A percentile compares a stretch with the other conserved stretches of the same genome.
These are phyloP conservation scores for Drosophila mimica DNA, from an alignment of 2,888 invertebrate genomes.

Conservation along the genomic window DNA sequence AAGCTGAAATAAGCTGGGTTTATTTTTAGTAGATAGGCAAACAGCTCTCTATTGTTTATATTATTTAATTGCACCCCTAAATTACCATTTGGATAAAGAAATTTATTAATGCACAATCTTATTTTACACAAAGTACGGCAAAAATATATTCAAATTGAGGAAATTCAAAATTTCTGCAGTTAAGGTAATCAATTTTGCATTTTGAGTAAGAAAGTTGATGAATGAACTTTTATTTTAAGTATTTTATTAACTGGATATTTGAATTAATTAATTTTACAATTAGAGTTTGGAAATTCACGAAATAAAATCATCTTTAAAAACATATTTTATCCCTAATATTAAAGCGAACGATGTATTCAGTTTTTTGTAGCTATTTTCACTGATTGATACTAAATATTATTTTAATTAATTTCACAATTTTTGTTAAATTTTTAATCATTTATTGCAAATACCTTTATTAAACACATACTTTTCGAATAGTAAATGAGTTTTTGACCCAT, in stretches of 20 bases:
- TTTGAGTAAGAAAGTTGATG: neutral
- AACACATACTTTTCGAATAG: neutral
- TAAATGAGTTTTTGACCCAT: neutral
- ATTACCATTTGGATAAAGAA: neutral
- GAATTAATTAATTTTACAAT: neutral
- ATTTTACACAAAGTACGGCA: constrained; percentile 24
- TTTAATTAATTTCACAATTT: neutral
- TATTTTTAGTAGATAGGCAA: neutral
- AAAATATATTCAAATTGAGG: constrained; percentile 26
- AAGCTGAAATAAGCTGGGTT: neutral
- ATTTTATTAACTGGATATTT: neutral
- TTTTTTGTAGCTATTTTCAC: neutral
- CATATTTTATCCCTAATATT: neutral
- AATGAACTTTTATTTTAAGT: neutral
- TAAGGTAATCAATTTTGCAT: constrained; percentile 22
- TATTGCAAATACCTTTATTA: neutral
- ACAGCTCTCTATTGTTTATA: neutral
- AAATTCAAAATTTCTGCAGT: constrained; percentile 30
- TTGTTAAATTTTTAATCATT: neutral
- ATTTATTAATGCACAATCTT: neutral
- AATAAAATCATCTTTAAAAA: neutral
- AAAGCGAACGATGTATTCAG: neutral
- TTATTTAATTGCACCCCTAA: neutral
- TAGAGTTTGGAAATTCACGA: neutral
- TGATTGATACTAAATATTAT: neutral